Percentiles rank a stretch among this genome's conserved stretches.
These are phyloP conservation scores for Pocillopora damicornis DNA, from an alignment of 64 coral and sea anemone species.

Conservation along the genomic window DNA sequence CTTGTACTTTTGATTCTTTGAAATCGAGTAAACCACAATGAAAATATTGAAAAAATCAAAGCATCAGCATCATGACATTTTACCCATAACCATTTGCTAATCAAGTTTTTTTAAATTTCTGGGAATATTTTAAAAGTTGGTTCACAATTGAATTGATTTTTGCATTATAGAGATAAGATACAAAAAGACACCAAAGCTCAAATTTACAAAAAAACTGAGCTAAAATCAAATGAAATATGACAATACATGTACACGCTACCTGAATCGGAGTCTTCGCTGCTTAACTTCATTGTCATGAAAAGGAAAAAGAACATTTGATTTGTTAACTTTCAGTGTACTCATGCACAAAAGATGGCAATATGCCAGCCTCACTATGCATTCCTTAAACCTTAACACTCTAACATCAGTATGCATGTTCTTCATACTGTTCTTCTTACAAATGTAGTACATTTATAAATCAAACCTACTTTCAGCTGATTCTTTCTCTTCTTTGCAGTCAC, in stretches of 20 bases:
- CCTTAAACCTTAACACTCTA: not conserved
- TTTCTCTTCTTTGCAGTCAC: conserved; percentile 5
- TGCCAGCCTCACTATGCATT: not conserved
- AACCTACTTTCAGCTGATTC: conserved; percentile 27
- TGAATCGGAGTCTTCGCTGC: conserved; percentile 10
- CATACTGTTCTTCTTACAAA: not conserved
- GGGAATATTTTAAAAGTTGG: too few species aligned
- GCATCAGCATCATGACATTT: not conserved
- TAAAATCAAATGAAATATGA: too few species aligned
- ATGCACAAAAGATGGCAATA: too few species aligned
- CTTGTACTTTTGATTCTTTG: not conserved
- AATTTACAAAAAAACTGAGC: not conserved
- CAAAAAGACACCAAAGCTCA: not conserved
- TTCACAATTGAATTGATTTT: too few species aligned
- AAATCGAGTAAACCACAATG: not conserved
- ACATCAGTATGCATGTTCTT: too few species aligned
- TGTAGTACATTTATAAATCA: not conserved
- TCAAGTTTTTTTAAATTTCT: too few species aligned
- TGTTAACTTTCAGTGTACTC: not conserved
- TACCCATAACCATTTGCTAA: not conserved
- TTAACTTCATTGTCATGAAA: conserved; percentile 13
- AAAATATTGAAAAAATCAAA: not conserved
- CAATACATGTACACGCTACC: not conserved
- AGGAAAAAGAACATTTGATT: not conserved
- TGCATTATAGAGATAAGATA: too few species aligned